These are phyloP conservation scores for Drosophila nebulosa DNA, from an alignment of 1,140 invertebrate species.

Conservation along the genomic window DNA sequence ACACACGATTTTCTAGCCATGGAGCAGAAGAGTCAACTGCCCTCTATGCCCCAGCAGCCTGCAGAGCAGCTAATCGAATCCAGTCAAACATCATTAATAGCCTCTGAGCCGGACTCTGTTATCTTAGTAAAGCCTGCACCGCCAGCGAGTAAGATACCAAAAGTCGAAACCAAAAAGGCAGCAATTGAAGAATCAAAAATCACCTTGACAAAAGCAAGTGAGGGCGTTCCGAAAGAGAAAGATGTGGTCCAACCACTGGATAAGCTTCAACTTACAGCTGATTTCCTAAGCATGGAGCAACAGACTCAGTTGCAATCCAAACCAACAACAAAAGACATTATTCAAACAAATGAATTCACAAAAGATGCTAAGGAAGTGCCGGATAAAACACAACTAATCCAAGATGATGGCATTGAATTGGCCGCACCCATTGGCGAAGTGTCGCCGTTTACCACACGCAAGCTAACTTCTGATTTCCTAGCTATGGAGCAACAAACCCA, in stretches of 20 bases:
- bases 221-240: constrained; percentile 12
- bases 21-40: constrained; percentile 67
- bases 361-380: neutral
- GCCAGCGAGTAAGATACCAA: constrained; percentile 57
- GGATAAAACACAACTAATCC: constrained; percentile 3
- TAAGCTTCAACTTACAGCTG: constrained; percentile 58
- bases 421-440: constrained; percentile 62
- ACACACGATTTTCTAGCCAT: constrained; percentile 70
- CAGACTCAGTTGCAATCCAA: constrained; percentile 46
- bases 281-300: constrained; percentile 65
- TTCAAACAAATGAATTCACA: neutral
- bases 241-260: constrained; percentile 2
- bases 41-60: constrained; percentile 20
- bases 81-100: constrained; percentile 45
- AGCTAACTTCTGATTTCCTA: constrained; percentile 57
- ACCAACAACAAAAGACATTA: neutral
- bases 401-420: constrained; percentile 63
- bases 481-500: constrained; percentile 42
- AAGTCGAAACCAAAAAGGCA: constrained; percentile 41
- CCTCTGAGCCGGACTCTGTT: constrained; percentile 51
- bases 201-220: constrained; percentile 24
- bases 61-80: constrained; percentile 34
- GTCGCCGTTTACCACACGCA: constrained; percentile 42
- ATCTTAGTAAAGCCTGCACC: constrained; percentile 42
- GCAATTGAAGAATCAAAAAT: constrained; percentile 32